Evolutionary conservation across 2,113 vertebrate genomes (phyloP), one percentile per base, ranked within the genome.

Genomic region (Callionymus lyra): DNA sequence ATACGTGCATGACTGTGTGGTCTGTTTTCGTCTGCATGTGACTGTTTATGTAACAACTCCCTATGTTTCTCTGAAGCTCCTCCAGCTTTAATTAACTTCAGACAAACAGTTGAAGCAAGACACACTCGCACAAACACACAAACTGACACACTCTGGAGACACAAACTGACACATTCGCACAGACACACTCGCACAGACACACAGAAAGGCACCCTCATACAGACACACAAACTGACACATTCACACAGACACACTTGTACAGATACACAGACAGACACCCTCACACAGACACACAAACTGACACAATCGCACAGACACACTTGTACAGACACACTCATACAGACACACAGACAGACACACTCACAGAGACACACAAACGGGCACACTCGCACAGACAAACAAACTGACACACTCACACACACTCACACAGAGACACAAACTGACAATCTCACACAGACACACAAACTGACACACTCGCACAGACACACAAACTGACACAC

Each of bases 41-140:
- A n/a, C n/a, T n/a, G n/a, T n/a, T n/a, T n/a, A n/a, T n/a, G n/a
- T n/a, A 27, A 27, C 21, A 27, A 27, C 21, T 27, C 21, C 21
- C 21, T 27, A 4, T 8, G 4, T 27, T 27, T 63, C 51, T 63
- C 61, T n/a, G n/a, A n/a, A n/a, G n/a, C n/a, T n/a, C 53, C 75
- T 67, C 65, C 56, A 60, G 69, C 70, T 80, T 72, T 77, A 79
- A 83, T 83, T 80, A 83, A 63, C 62, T 70, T 41, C 58, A 68
- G 55, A 56, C 62, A 65, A 43, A 53, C 1, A 38, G 27, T 38
- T 39, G 39, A 27, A 34, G 14, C 46, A 31, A 37, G 12, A 50
- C 12, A 40, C 55, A 8, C 8, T 4, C 8, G 21, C 21, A 5
- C 8, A 17, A 18, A 40, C 32, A 48, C 32, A 51, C 31, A 16